Evolutionary conservation across 2,888 invertebrate species (phyloP).

Genomic region (Apamea anceps): DNA sequence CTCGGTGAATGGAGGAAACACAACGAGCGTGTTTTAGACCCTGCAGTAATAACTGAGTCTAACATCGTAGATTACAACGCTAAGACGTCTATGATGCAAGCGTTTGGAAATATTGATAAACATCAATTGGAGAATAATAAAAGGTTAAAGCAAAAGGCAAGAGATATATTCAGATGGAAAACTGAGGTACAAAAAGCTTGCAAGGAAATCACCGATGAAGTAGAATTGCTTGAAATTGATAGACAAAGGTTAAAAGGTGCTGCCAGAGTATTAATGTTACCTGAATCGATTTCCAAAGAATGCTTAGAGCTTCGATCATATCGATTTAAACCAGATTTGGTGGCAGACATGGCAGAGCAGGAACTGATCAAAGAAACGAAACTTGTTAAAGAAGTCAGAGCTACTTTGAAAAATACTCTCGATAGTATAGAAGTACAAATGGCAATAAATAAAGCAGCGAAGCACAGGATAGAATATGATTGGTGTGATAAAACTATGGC

Average conservation of each 20-base stretch:
- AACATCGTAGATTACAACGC: slow-evolving; percentile 91
- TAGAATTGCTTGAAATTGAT: slow-evolving; percentile 92
- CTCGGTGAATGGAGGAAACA: slow-evolving; percentile 93
- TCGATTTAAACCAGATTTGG: slow-evolving; percentile 93
- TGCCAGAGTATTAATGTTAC: slow-evolving; percentile 91
- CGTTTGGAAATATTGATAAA: slow-evolving; percentile 92
- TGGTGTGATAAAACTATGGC: slow-evolving; percentile 97
- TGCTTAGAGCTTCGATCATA: slow-evolving; percentile 93
- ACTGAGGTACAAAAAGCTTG: slow-evolving; percentile 93
- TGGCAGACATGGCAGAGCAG: slow-evolving; percentile 94
- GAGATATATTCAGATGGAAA: slow-evolving; percentile 94
- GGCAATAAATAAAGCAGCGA: slow-evolving; percentile 94
- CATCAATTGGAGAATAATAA: slow-evolving; percentile 92
- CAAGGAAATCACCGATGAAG: slow-evolving; percentile 92
- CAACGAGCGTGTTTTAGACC: slow-evolving; percentile 89
- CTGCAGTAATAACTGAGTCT: slow-evolving; percentile 87
- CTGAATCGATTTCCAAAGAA: slow-evolving; percentile 94
- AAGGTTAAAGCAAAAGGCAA: slow-evolving; percentile 91
- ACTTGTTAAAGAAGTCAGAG: slow-evolving; percentile 92
- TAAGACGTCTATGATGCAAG: slow-evolving; percentile 91
- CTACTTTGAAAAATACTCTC: slow-evolving; percentile 91
- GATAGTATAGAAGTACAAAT: slow-evolving; percentile 93
- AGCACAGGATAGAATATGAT: slow-evolving; percentile 95
- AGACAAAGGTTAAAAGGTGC: slow-evolving; percentile 92
- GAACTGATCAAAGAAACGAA: slow-evolving; percentile 94